Evolutionary conservation across 2,113 vertebrate genomes (phyloP).

Genomic region (Rutilus rutilus): DNA sequence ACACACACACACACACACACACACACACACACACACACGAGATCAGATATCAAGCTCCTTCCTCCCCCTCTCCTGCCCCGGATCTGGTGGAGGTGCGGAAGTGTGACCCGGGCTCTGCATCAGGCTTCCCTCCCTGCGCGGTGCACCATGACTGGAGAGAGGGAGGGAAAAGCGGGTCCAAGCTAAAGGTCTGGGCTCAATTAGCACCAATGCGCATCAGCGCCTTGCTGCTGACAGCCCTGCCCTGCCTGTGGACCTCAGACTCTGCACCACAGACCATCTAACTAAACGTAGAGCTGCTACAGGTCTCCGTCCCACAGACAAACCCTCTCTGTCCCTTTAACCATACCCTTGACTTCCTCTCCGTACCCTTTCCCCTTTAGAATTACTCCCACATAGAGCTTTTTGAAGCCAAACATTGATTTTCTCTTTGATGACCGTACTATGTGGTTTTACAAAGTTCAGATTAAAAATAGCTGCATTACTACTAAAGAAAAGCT

Average conservation of each 20-base stretch:
- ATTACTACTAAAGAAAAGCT: neutral
- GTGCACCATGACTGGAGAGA: slow-evolving; percentile 11
- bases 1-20: neutral
- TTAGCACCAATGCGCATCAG: slow-evolving; percentile 47
- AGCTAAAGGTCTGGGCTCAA: slow-evolving; percentile 56
- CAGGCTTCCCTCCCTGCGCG: slow-evolving; percentile 17
- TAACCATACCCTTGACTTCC: slow-evolving; percentile 11
- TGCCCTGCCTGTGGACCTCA: slow-evolving; percentile 45
- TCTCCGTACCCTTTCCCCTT: slow-evolving; percentile 26
- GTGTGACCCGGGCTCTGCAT: slow-evolving; percentile 42
- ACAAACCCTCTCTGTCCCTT: slow-evolving; percentile 34
- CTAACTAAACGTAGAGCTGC: slow-evolving; percentile 39
- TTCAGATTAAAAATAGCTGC: neutral
- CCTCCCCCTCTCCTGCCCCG: slow-evolving; percentile 26
- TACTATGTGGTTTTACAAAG: neutral
- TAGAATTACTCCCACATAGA: slow-evolving; percentile 25
- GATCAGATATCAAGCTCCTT: slow-evolving; percentile 56
- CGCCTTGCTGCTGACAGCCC: slow-evolving; percentile 50
- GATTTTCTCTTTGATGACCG: neutral
- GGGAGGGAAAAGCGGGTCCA: slow-evolving; percentile 14
- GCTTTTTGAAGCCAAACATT: slow-evolving; percentile 7
- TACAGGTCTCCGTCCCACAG: slow-evolving; percentile 26
- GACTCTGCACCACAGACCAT: slow-evolving; percentile 45
- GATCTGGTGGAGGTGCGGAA: slow-evolving; percentile 46
- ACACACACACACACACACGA: slow-evolving; percentile 2